Evolutionary conservation across 2,797 vertebrate genomes (phyloP).

Genomic region (Numenius phaeopus): DNA sequence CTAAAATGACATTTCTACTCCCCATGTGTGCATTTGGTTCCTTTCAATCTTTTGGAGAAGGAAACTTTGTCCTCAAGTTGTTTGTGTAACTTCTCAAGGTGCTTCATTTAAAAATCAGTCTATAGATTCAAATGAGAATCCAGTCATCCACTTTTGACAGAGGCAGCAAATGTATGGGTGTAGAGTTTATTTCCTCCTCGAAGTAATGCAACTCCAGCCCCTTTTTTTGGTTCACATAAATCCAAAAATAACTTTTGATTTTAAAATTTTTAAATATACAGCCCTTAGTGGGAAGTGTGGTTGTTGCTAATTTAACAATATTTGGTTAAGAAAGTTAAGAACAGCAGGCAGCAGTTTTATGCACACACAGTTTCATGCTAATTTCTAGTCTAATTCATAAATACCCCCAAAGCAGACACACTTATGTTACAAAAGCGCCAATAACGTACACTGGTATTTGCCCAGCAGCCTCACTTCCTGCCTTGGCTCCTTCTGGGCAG

Average conservation of each 20-base stretch:
- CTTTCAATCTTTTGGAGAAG: background rate
- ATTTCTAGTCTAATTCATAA: slow-evolving; percentile 48
- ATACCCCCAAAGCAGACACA: slow-evolving; percentile 12
- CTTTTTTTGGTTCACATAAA: slow-evolving; percentile 23
- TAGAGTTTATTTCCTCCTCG: slow-evolving; percentile 18
- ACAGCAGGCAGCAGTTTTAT: background rate
- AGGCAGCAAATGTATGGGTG: background rate
- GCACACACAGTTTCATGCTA: background rate
- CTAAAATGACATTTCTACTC: background rate
- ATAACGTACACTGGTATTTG: slow-evolving; percentile 37
- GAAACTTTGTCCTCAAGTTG: background rate
- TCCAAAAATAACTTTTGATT: slow-evolving; percentile 55
- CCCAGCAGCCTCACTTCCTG: slow-evolving; percentile 1
- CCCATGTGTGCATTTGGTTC: background rate
- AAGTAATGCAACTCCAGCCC: background rate
- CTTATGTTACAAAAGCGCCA: slow-evolving; percentile 22
- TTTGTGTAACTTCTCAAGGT: background rate
- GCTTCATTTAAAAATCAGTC: background rate
- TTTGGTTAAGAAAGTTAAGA: slow-evolving; percentile 50
- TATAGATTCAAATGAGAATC: background rate
- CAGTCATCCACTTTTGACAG: background rate
- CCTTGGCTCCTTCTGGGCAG: background rate
- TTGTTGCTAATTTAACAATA: slow-evolving; percentile 58
- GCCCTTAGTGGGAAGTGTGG: slow-evolving; percentile 40
- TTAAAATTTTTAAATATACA: slow-evolving; percentile 32